Evolutionary conservation across 1,140 invertebrate genomes (phyloP).

Genomic region (Micrasema minimum): DNA sequence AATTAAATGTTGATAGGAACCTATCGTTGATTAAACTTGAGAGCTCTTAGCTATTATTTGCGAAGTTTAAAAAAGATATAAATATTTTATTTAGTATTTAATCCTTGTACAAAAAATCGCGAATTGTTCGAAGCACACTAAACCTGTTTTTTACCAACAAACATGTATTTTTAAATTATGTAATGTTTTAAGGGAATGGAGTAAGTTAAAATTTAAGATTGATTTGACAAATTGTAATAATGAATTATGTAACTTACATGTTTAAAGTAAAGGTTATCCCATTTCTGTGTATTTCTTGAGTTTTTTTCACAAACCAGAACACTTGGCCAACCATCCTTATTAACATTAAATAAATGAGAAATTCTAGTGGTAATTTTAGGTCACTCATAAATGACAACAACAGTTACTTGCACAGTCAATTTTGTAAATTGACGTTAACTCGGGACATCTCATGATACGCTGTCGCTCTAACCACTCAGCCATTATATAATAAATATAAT

Average conservation of each 20-base stretch:
- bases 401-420: constrained; percentile 6
- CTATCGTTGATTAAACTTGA: too few relatives aligned
- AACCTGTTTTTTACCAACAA: too few relatives aligned
- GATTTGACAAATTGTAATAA: too few relatives aligned
- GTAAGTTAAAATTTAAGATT: too few relatives aligned
- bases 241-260: constrained; percentile 19
- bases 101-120: too few relatives aligned
- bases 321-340: constrained; percentile 19
- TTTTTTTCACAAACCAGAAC: constrained; percentile 21
- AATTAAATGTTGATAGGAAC: too few relatives aligned
- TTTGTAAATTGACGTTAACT: constrained; percentile 30
- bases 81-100: too few relatives aligned
- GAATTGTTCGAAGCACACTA: too few relatives aligned
- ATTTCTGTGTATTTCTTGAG: constrained; percentile 9
- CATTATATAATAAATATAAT: background rate
- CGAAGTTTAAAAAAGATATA: too few relatives aligned
- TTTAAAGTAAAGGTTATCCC: constrained; percentile 18
- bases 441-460: background rate
- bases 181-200: too few relatives aligned
- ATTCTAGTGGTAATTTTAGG: constrained; percentile 8
- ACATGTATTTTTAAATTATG: too few relatives aligned
- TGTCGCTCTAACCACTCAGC: background rate
- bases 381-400: constrained; percentile 25
- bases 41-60: too few relatives aligned
- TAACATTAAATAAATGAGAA: constrained; percentile 7